Conservation (phyloP, 2,113 vertebrate genomes). For the Alectura lathami region DNA sequence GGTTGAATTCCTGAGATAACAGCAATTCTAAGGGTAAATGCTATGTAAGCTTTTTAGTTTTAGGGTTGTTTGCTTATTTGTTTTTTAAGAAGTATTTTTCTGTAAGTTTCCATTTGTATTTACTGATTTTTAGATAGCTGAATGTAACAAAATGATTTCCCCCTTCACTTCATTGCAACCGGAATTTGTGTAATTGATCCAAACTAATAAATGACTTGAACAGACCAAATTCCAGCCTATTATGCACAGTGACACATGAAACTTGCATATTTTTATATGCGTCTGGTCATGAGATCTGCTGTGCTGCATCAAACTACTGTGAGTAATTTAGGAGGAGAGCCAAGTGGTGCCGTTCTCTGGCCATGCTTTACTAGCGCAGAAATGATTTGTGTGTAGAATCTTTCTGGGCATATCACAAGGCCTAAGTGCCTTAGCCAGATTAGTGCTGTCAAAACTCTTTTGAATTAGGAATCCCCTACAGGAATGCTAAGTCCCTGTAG, state of each 20-base stretch:
- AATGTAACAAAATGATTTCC: not conserved
- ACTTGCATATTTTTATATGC: not conserved
- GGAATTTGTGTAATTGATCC: conserved; percentile 1
- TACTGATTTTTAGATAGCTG: not conserved
- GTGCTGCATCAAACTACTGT: not conserved
- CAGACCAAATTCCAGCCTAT: conserved; percentile 27
- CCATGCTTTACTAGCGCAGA: not conserved
- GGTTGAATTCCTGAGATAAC: not conserved
- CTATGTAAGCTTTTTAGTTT: not conserved
- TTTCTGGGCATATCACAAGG: not conserved
- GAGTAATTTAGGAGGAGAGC: conserved; percentile 26
- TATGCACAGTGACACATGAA: conserved; percentile 19
- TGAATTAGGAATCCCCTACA: not conserved
- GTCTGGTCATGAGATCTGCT: not conserved
- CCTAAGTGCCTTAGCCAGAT: not conserved
- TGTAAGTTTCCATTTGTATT: not conserved
- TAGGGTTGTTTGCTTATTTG: too few species aligned
- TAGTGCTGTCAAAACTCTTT: not conserved
- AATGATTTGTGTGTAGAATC: not conserved
- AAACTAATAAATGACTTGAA: conserved; percentile 17
- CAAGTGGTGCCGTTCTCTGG: conserved; percentile 13
- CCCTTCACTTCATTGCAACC: not conserved
- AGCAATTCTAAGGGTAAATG: not conserved
- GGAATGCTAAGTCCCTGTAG: not conserved
- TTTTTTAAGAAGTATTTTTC: not conserved